Conservation (phyloP, 2,113 vertebrate genomes). For the Mirza zaza region DNA sequence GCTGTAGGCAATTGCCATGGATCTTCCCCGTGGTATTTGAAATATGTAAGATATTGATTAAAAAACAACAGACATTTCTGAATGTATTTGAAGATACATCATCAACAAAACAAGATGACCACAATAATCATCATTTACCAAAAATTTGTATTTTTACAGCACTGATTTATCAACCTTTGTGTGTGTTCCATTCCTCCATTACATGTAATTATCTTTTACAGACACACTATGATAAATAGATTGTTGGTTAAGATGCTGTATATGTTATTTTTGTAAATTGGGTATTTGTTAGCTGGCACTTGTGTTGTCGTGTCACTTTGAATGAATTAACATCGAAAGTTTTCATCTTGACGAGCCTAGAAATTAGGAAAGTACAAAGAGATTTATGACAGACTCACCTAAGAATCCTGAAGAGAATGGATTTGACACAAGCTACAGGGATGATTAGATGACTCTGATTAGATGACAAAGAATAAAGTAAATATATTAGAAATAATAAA, state of each 20-base stretch:
- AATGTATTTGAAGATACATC: constrained; percentile 78
- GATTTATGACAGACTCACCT: constrained; percentile 13
- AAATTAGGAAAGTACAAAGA: neutral
- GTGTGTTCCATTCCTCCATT: constrained; percentile 45
- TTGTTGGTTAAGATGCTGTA: constrained; percentile 52
- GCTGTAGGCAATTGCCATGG: neutral
- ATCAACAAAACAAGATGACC: constrained; percentile 81
- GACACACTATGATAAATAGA: constrained; percentile 42
- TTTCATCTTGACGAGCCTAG: neutral
- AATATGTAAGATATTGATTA: neutral
- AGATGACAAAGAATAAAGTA: neutral
- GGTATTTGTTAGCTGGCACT: neutral
- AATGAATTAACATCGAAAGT: neutral
- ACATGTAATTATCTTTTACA: constrained; percentile 75
- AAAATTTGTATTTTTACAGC: constrained; percentile 63
- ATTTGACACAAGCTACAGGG: neutral
- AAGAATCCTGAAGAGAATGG: neutral
- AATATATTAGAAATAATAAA: constrained; percentile 21
- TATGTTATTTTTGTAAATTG: neutral
- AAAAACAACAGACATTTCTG: constrained; percentile 73
- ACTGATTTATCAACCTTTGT: constrained; percentile 70
- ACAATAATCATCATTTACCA: constrained; percentile 77
- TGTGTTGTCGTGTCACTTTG: constrained; percentile 31
- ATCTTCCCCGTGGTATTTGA: neutral
- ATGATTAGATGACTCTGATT: neutral